Percentiles rank a stretch among this genome's conserved stretches.
phyloP scores from a whole-genome alignment of 2,113 vertebrate species.

The Urocolius indicus region DNA sequence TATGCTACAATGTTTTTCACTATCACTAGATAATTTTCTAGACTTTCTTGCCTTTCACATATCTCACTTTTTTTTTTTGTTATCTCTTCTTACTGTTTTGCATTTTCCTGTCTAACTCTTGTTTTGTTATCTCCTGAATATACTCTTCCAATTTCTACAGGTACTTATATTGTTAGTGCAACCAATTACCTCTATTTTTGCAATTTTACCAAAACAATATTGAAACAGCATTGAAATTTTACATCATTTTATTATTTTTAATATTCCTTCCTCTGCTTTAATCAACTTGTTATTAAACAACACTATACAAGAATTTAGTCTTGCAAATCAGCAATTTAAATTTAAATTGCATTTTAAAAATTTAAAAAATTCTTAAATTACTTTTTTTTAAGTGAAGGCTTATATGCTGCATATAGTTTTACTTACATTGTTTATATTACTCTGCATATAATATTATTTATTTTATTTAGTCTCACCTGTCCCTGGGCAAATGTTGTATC shows the following conservation, averaged over 20 bases:
- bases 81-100: neutral
- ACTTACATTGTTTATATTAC: too few relatives aligned
- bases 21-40: neutral
- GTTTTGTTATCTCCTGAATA: neutral
- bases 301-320: neutral
- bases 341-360: too few relatives aligned
- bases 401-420: neutral
- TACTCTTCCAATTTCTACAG: neutral
- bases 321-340: neutral
- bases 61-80: neutral
- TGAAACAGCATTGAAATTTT: neutral
- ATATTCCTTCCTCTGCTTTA: neutral
- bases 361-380: neutral
- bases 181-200: neutral
- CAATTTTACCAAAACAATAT: neutral
- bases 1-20: neutral
- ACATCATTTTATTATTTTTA: neutral
- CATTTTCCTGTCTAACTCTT: neutral
- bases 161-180: neutral
- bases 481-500: neutral
- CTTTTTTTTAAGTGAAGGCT: neutral
- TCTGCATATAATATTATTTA: too few relatives aligned
- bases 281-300: neutral
- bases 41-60: neutral
- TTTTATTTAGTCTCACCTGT: neutral